Evolutionary conservation across 2,797 vertebrate genomes (phyloP).

Genomic region (Sarcophilus harrisii): DNA sequence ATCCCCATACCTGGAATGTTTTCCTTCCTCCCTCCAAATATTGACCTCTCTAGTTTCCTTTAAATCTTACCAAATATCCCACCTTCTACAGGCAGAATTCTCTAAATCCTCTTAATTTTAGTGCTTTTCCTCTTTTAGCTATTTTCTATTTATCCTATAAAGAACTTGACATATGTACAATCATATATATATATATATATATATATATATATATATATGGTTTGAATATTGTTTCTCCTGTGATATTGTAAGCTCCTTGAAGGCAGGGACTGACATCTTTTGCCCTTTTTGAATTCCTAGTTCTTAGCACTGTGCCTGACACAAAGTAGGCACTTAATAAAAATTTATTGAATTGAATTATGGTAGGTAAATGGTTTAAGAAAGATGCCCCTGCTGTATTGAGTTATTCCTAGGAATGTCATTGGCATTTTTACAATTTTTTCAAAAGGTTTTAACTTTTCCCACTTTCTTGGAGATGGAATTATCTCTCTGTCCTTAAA

Average conservation of each 20-base stretch:
- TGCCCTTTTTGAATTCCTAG: not conserved
- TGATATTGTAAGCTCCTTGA: not conserved
- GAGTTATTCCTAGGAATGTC: slow-evolving; percentile 49
- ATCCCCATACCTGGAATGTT: not conserved
- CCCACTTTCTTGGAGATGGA: not conserved
- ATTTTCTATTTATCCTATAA: not conserved
- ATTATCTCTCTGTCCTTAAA: slow-evolving; percentile 44
- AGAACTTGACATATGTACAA: not conserved
- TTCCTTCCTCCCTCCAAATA: not conserved
- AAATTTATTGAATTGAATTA: not conserved
- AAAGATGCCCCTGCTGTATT: not conserved
- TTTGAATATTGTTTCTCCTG: not conserved
- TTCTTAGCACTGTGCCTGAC: not conserved
- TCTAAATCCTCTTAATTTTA: not conserved
- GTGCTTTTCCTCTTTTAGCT: not conserved
- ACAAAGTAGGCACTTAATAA: not conserved
- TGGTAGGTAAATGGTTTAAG: slow-evolving; percentile 14
- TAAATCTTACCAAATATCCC: not conserved
- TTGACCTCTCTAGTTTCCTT: not conserved
- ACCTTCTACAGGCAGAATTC: not conserved
- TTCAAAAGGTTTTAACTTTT: slow-evolving; percentile 26
- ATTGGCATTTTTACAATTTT: slow-evolving; percentile 14
- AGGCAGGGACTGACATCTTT: not conserved
- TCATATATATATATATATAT: not conserved
- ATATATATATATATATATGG: not conserved